Base-by-base conservation (phyloP, 2,797 vertebrate species). In the Selene dorsalis region DNA sequence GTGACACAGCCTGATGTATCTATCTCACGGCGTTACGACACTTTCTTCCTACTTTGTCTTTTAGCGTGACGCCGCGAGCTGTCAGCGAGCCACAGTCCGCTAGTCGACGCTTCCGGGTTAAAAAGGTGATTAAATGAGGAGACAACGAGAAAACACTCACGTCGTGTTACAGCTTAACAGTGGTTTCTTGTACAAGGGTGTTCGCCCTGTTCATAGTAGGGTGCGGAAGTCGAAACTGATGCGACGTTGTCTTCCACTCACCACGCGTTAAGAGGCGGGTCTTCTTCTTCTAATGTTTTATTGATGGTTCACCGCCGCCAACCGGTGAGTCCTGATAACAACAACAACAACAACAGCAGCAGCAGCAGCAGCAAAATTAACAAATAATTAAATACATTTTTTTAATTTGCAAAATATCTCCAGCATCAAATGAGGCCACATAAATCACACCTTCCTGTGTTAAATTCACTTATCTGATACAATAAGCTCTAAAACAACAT, bases 221-320 rank as follows among this genome's bases (percentile, higher is more conserved):
- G 53, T 73, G 35, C 73, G 82, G 83, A 85, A 75, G 57, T 75
- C n/a, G 2, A 48, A 24, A 57, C 4, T n/a, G 22, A 13, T 1
- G 18, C 11, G 22, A 18, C 3, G 8, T 10, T 4, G 32, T 8
- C 12, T 38, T 52, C 30, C 16, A 56, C 64, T 17, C 28, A 43
- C 12, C 43, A 43, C 18, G 30, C n/a, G 32, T 28, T 1, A 45
- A 10, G 6, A 8, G 11, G 18, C 6, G 11, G 16, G 13, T 43
- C 32, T 35, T 77, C 53, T 43, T 62, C 64, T 47, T 24, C 17
- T 4, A 6, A 0, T 13, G 6, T 32, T 45, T 16, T n/a, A 3
- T 24, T 18, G 30, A 6, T 16, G 26, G 13, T 17, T 35, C 22
- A 47, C 18, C 28, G 67, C 67, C 41, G 22, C 26, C 67, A 20